Base-by-base conservation (phyloP, 2,888 invertebrate species). In the Stenichneumon culpator region DNA sequence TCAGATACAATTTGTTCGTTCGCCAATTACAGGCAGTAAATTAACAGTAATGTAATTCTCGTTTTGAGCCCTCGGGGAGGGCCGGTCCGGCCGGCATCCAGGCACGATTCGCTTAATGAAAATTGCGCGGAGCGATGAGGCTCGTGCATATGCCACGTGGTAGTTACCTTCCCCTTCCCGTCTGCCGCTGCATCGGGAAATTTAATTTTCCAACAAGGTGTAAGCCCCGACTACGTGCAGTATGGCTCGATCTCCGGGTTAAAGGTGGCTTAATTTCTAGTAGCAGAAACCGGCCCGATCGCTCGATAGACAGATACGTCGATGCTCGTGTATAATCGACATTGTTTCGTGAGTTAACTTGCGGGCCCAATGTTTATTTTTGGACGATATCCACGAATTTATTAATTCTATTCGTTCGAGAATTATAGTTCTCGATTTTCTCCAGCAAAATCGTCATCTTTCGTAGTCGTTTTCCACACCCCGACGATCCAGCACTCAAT, bases 1-100 rank as follows among this genome's bases (percentile, higher is more conserved):
- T 83, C 79, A 78, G 87, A 86, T 81, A 83, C 83, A 79, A 83
- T 88, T 87, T 82, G 83, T 86, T 84, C 80, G 83, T 83, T 63
- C 67, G 78, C 50, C 83, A 84, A 86, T 87, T 86, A 88, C 74
- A 86, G 80, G 74, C 75, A 60, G 75, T 80, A 79, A 85, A 85
- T 85, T 80, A 80, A 85, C 82, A 63, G 77, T 79, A 80, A 85
- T 85, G 82, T 77, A 82, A 85, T 85, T 85, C 77, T 67, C 79
- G 52, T 82, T 85, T 73, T 28, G 60, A 4, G 68, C 77, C 67
- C 79, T 60, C 50, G 25, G 68, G 84, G 69, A 47, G 70, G 47
- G 44, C 54, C n/a, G 70, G 69, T 22, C 14, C 72, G 22, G 65
- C 25, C 47, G 28, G 57, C 39, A 70, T 52, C 44, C 75, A 68